phyloP scores from a whole-genome alignment of 2,113 vertebrate genomes.

The Nematolebias whitei region DNA sequence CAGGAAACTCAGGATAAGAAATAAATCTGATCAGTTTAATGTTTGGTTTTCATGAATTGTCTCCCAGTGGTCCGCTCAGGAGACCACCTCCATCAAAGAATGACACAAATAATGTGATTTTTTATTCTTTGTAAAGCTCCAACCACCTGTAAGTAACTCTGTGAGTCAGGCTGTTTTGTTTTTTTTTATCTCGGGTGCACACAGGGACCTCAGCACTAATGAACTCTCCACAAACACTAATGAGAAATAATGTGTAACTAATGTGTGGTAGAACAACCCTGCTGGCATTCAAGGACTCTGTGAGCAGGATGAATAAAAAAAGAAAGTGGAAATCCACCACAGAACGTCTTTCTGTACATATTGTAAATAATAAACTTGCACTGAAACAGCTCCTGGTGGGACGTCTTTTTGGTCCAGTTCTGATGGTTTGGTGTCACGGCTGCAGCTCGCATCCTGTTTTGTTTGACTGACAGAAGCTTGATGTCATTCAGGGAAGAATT shows the following conservation, averaged over 20 bases:
- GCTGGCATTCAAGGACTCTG: slow-evolving; percentile 48
- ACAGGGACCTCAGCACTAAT: slow-evolving; percentile 57
- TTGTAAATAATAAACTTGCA: slow-evolving; percentile 78
- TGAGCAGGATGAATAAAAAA: slow-evolving; percentile 13
- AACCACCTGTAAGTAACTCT: slow-evolving; percentile 19
- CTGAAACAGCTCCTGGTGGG: slow-evolving; percentile 32
- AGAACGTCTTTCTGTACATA: slow-evolving; percentile 77
- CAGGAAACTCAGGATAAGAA: slow-evolving; percentile 57
- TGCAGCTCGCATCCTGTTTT: slow-evolving; percentile 20
- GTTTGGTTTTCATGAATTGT: slow-evolving; percentile 16
- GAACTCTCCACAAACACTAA: slow-evolving; percentile 56
- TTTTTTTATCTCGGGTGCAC: slow-evolving; percentile 40
- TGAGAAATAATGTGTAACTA: slow-evolving; percentile 42
- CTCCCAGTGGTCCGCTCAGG: too few species aligned
- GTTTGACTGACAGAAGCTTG: background rate
- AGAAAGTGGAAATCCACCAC: slow-evolving; percentile 12
- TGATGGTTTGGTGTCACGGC: background rate
- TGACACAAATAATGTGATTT: background rate
- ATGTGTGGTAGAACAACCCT: slow-evolving; percentile 42
- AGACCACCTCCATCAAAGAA: slow-evolving; percentile 46
- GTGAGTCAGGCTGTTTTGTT: slow-evolving; percentile 65
- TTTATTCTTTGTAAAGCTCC: slow-evolving; percentile 18
- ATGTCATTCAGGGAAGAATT: too few species aligned
- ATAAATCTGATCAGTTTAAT: background rate
- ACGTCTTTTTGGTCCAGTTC: slow-evolving; percentile 1